These are phyloP conservation scores for Microtus richardsoni DNA, from an alignment of 2,113 vertebrate species.

Conservation along the genomic window DNA sequence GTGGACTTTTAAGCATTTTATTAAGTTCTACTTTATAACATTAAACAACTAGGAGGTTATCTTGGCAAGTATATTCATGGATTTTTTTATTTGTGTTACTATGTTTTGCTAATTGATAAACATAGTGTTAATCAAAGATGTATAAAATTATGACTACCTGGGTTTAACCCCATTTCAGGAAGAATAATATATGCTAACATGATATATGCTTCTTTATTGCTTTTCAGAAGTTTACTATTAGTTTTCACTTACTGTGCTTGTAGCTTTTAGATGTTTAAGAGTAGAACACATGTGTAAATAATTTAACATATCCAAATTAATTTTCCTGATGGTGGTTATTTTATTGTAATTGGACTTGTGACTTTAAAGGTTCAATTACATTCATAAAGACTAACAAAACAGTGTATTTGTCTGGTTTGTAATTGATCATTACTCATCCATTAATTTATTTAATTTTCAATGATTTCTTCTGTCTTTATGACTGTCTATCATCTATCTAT, in stretches of 20 bases:
- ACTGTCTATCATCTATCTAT: background rate
- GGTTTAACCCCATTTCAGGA: background rate
- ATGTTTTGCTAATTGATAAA: background rate
- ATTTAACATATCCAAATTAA: background rate
- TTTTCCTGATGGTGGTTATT: background rate
- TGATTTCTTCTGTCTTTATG: background rate
- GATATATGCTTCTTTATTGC: background rate
- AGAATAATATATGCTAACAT: background rate
- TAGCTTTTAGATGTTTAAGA: background rate
- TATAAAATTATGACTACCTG: background rate
- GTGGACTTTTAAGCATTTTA: background rate
- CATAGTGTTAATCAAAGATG: background rate
- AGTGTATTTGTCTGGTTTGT: background rate
- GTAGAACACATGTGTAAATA: background rate
- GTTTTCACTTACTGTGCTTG: background rate
- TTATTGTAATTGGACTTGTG: background rate
- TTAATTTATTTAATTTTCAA: background rate
- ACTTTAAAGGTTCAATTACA: background rate
- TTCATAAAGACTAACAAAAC: background rate
- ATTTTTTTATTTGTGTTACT: background rate
- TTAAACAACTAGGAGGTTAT: background rate
- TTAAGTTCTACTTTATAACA: background rate
- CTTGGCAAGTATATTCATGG: background rate
- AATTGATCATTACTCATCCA: background rate
- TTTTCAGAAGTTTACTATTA: background rate